These are phyloP conservation scores for Chrysolina haemoptera DNA, from an alignment of 2,888 invertebrate genomes.

Conservation along the genomic window DNA sequence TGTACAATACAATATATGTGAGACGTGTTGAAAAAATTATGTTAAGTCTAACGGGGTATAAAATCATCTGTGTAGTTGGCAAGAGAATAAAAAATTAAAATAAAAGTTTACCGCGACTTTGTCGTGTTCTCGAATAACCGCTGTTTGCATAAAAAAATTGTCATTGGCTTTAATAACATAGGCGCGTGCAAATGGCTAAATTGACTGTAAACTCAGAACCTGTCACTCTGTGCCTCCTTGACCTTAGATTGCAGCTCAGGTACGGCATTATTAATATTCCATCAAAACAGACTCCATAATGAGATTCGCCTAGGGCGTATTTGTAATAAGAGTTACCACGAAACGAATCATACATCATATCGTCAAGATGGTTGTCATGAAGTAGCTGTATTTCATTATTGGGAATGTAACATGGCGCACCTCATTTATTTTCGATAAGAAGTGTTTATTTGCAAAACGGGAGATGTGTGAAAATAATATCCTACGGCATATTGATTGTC, in stretches of 20 bases:
- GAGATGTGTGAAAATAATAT: neutral
- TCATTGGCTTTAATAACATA: neutral
- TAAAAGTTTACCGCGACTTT: no score
- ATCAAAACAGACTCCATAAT: conserved; percentile 30
- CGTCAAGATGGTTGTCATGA: conserved; percentile 26
- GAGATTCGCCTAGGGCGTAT: conserved; percentile 28
- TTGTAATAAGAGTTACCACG: conserved; percentile 29
- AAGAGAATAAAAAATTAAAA: no score
- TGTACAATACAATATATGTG: no score
- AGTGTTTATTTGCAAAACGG: neutral
- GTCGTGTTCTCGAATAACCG: no score
- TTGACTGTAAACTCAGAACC: conserved; percentile 2
- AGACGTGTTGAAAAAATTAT: no score
- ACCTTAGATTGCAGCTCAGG: conserved; percentile 1
- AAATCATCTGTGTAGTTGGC: no score
- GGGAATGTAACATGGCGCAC: neutral
- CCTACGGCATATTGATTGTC: neutral
- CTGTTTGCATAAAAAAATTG: no score
- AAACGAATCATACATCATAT: conserved; percentile 22
- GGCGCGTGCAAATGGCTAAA: neutral
- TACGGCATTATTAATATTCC: conserved; percentile 30
- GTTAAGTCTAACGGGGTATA: no score
- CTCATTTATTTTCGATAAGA: neutral
- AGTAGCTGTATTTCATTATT: conserved; percentile 28
- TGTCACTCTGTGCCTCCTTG: conserved; percentile 14